Percentiles rank a stretch among this genome's conserved stretches.
Evolutionary conservation across 2,113 vertebrate species (phyloP).

Genomic region (Trogon melanurus): DNA sequence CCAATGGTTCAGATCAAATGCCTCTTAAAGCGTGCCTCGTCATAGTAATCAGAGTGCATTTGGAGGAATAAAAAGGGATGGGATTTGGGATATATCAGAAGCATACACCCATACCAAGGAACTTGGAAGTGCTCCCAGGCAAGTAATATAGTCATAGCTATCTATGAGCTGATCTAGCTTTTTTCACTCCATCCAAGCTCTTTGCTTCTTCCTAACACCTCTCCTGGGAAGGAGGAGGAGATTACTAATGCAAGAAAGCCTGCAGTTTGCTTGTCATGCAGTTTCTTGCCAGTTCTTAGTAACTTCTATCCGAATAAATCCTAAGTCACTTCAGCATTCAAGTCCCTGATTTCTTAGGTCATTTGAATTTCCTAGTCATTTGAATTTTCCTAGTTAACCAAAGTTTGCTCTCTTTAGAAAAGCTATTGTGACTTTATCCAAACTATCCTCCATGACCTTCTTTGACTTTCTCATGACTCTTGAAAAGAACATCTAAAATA

Average conservation of each 20-base stretch:
- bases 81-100: constrained; percentile 3
- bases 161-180: background rate
- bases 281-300: background rate
- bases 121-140: background rate
- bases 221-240: background rate
- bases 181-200: background rate
- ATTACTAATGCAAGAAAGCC: background rate
- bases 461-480: background rate
- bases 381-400: background rate
- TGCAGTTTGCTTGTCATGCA: background rate
- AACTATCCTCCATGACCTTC: background rate
- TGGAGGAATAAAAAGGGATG: background rate
- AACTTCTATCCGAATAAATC: constrained; percentile 20
- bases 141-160: background rate
- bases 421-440: background rate
- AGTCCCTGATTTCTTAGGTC: background rate
- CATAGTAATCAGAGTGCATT: background rate
- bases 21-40: background rate
- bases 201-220: background rate
- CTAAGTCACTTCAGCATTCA: background rate
- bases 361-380: constrained; percentile 4
- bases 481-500: background rate
- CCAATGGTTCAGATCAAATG: background rate
- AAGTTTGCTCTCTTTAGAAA: background rate
- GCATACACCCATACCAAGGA: background rate